phyloP scores from a whole-genome alignment of 2,797 vertebrate genomes.

The Acanthurus lineatus region DNA sequence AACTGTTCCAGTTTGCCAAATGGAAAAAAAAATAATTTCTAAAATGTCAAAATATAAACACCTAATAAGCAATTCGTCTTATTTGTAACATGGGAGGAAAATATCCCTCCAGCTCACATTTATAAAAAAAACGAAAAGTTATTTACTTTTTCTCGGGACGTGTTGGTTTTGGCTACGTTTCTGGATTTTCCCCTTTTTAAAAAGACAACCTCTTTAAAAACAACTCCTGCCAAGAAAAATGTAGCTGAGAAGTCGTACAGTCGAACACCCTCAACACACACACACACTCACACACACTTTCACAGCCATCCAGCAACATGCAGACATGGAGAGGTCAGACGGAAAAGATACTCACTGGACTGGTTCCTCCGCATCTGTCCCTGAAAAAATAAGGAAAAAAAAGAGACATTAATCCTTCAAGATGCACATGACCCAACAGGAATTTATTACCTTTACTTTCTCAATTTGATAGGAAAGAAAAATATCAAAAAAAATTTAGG shows the following conservation, averaged over 20 bases:
- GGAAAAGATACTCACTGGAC: conserved; percentile 92
- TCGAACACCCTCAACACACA: conserved; percentile 8
- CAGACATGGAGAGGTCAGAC: conserved; percentile 53
- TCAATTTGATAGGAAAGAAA: conserved; percentile 10
- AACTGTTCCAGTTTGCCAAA: conserved; percentile 52
- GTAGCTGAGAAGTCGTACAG: conserved; percentile 63
- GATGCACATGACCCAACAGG: conserved; percentile 15
- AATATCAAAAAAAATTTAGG: not conserved
- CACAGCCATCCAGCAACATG: conserved; percentile 57
- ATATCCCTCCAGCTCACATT: conserved; percentile 63
- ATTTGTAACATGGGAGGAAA: conserved; percentile 62
- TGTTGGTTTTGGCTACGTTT: conserved; percentile 78
- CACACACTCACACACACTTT: conserved; percentile 2
- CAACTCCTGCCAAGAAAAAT: conserved; percentile 75
- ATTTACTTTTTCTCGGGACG: conserved; percentile 72
- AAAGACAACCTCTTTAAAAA: conserved; percentile 78
- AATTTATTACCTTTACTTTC: conserved; percentile 13
- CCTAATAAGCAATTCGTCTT: conserved; percentile 80
- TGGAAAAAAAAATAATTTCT: conserved; percentile 64
- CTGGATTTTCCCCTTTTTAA: conserved; percentile 66
- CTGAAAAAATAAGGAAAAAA: conserved; percentile 80
- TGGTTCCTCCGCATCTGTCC: conserved; percentile 94
- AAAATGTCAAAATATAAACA: conserved; percentile 79
- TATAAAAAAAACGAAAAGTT: conserved; percentile 57
- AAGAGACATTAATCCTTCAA: conserved; percentile 74